Evolutionary conservation across 2,113 vertebrate species (phyloP), one percentile per base, ranked within the genome.

Genomic region (Platichthys stellatus): DNA sequence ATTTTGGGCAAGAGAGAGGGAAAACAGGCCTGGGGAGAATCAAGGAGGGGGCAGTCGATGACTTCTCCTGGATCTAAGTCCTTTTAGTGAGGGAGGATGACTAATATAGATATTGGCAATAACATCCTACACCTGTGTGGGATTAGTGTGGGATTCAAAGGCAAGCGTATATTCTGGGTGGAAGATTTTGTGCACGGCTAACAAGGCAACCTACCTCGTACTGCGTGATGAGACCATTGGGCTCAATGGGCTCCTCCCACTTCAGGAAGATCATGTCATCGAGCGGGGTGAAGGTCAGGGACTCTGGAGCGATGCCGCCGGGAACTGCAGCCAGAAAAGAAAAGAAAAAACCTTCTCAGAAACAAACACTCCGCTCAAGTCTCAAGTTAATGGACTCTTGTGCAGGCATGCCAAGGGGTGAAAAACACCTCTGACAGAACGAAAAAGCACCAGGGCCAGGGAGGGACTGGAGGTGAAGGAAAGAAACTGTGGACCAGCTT

Each of bases 231-330:
- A 97, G 93, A 5, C 98, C 98, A 0, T 99, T 99, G 64, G 98
- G 96, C 73, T 98, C 98, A 83, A 97, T 82, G 0, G 98, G 98
- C 73, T 99, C 97, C 89, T 97, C 97, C 98, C 98, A 99, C 80
- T 97, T 97, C 57, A 99, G 95, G 74, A 98, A 97, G 74, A 98
- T 96, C 96, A 97, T 97, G 89, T 99, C 97, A 43, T 99, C 98
- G 78, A 98, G 82, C 0, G 96, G 95, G 12, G 96, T 97, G 90
- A 97, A 96, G 73, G 95, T 97, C 84, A 99, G 92, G 3, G 97
- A 98, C 87, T 98, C 97, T 0, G 97, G 94, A 20, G 97, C 94
- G 0, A 99, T 98, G 84, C 95, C 95, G 0, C 98, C 97, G 0
- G 98, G 98, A 66, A 99, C 97, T 99, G 67, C 21, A 78, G 72